Percentiles rank a stretch among this genome's conserved stretches.
Evolutionary conservation across 2,113 vertebrate genomes (phyloP).

Genomic region (Callaeas wilsoni): DNA sequence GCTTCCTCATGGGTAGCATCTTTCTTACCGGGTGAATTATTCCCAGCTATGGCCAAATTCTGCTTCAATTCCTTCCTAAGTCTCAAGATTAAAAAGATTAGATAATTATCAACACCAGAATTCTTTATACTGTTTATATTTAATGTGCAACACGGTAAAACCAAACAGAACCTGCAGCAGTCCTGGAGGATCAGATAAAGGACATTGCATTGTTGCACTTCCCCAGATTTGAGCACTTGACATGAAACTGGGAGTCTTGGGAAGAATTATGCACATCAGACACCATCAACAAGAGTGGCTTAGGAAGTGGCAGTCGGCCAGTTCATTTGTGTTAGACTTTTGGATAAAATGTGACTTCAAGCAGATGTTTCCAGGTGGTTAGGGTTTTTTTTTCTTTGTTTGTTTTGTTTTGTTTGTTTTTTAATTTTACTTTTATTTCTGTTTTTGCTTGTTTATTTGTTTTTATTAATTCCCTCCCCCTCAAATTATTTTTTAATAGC

Average conservation of each 20-base stretch:
- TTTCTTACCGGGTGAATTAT: not conserved
- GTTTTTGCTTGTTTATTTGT: not conserved
- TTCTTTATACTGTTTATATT: not conserved
- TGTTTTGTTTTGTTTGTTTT: not conserved
- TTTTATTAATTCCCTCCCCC: fast-evolving
- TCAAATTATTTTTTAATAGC: too few species aligned
- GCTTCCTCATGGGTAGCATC: not conserved
- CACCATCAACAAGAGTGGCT: not conserved
- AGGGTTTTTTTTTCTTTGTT: too few species aligned
- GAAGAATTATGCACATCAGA: not conserved
- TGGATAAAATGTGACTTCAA: not conserved
- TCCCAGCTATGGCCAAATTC: not conserved
- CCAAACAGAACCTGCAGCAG: not conserved
- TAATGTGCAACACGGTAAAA: not conserved
- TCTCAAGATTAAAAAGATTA: not conserved
- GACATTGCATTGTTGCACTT: not conserved
- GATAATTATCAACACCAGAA: not conserved
- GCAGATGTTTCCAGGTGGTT: not conserved
- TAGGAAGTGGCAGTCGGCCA: not conserved
- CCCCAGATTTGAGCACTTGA: too few species aligned
- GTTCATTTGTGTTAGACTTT: not conserved
- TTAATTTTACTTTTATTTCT: too few species aligned
- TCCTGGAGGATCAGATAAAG: not conserved
- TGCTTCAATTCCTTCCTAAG: not conserved
- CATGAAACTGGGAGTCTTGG: not conserved